A percentile compares a stretch with the other conserved stretches of the same genome.
Conservation (phyloP, 1,140 invertebrate species). For the Bombus huntii region DNA sequence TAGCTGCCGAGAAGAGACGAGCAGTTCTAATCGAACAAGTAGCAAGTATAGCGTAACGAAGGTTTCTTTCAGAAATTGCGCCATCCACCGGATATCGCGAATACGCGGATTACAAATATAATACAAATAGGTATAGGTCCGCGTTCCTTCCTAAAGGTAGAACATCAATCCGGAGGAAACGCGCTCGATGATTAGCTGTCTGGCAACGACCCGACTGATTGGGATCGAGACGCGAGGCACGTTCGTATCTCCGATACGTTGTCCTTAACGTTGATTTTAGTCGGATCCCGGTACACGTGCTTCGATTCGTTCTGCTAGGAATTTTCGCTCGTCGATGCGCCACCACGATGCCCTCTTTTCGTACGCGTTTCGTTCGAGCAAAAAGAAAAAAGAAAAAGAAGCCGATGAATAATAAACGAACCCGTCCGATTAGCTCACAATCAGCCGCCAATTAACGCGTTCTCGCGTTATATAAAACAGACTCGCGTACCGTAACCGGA, state of each 20-base stretch:
- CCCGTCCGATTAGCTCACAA: rapidly evolving
- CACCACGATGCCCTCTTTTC: background rate
- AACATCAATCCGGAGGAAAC: background rate
- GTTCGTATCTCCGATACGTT: background rate
- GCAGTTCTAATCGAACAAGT: background rate
- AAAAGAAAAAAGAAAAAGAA: background rate
- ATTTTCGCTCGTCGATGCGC: background rate
- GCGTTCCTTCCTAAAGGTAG: no score
- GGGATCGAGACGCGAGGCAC: background rate
- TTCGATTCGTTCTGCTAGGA: background rate
- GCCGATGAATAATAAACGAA: no score
- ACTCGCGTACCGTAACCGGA: background rate
- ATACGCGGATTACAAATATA: background rate
- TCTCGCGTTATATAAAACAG: background rate
- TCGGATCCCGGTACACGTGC: background rate
- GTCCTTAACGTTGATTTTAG: background rate
- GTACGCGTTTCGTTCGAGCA: background rate
- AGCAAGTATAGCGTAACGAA: no score
- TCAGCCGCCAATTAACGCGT: no score
- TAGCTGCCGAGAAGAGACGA: background rate
- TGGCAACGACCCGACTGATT: background rate
- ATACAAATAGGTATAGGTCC: background rate
- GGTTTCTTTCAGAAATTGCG: background rate
- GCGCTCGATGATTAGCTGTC: background rate
- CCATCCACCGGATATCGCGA: background rate